phyloP scores from a whole-genome alignment of 1,140 invertebrate species.

The Tetragonula clypearis region DNA sequence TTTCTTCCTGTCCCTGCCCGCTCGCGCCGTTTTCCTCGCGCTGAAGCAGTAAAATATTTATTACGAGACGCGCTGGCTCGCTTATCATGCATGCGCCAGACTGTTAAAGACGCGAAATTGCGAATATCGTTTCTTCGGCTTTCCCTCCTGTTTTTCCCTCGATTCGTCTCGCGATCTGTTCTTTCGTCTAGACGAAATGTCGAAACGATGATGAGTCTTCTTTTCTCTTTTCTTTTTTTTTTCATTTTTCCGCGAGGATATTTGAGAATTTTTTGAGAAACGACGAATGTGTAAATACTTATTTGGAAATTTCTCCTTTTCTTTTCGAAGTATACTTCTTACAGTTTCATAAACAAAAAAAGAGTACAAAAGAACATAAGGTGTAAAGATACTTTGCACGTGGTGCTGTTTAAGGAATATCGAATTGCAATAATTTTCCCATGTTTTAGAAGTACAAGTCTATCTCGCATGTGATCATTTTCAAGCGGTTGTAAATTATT shows the following conservation, averaged over 20 bases:
- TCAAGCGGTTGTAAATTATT: neutral
- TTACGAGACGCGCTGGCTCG: slow-evolving; percentile 45
- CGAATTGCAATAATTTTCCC: no score
- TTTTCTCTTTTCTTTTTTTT: no score
- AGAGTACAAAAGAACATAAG: no score
- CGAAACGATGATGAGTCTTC: neutral
- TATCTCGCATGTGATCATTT: neutral
- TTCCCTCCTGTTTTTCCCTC: neutral
- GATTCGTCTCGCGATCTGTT: neutral
- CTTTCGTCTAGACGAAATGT: no score
- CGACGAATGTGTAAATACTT: neutral
- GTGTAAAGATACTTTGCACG: no score
- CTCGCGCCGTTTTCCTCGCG: slow-evolving; percentile 1
- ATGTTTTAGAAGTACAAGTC: neutral
- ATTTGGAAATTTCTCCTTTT: no score
- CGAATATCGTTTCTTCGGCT: slow-evolving; percentile 8
- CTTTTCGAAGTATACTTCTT: no score
- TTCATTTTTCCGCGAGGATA: neutral
- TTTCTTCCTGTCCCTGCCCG: neutral
- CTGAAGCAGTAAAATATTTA: slow-evolving; percentile 68
- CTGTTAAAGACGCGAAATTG: slow-evolving; percentile 53
- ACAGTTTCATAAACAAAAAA: no score
- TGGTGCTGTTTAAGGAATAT: no score
- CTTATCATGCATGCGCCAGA: slow-evolving; percentile 63
- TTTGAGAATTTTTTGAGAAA: neutral